Evolutionary conservation across 1,140 invertebrate species (phyloP).

Genomic region (Antheraea mylitta): DNA sequence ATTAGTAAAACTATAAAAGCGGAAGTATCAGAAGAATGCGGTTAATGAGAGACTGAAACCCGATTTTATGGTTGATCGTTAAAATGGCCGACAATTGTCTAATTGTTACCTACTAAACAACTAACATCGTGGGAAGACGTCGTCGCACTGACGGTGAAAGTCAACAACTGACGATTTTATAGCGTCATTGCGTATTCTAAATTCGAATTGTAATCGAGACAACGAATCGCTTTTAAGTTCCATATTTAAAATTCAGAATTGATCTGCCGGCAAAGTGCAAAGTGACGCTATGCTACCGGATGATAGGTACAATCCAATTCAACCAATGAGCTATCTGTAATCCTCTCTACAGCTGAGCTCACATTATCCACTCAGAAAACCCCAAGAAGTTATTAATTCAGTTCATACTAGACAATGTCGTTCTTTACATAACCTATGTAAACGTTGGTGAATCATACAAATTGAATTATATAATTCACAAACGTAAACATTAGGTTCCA

Average conservation of each 20-base stretch:
- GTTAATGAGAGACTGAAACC: constrained; percentile 73
- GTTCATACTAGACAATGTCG: too few relatives aligned
- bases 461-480: too few relatives aligned
- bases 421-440: too few relatives aligned
- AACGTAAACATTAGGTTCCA: too few relatives aligned
- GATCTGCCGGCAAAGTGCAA: constrained; percentile 26
- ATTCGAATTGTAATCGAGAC: constrained; percentile 66
- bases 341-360: too few relatives aligned
- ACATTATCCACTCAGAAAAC: too few relatives aligned
- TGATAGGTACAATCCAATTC: too few relatives aligned
- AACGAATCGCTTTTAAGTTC: constrained; percentile 63
- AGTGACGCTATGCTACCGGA: too few relatives aligned
- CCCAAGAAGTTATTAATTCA: too few relatives aligned
- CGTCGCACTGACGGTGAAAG: constrained; percentile 63
- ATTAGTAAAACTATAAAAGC: constrained; percentile 78
- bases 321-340: too few relatives aligned
- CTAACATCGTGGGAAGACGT: constrained; percentile 66
- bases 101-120: constrained; percentile 71
- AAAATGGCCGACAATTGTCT: constrained; percentile 75
- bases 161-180: constrained; percentile 60
- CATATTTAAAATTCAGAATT: constrained; percentile 47
- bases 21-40: constrained; percentile 76
- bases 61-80: constrained; percentile 73
- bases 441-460: too few relatives aligned
- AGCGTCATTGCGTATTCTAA: constrained; percentile 61